phyloP scores from a whole-genome alignment of 2,113 vertebrate genomes.

The Nicator chloris region DNA sequence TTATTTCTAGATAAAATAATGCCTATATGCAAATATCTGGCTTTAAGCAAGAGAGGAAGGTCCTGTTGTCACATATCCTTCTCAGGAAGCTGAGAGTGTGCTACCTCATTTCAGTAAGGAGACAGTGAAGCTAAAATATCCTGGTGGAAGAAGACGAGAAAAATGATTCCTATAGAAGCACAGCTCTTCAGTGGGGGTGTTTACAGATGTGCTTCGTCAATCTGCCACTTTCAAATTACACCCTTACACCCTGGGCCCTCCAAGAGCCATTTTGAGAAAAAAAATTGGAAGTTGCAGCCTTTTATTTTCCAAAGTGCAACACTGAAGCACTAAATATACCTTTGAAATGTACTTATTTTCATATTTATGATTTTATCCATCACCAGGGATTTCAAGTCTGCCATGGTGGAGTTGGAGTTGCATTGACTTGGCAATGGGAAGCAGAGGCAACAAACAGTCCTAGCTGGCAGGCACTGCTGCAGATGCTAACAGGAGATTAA shows the following conservation, averaged over 20 bases:
- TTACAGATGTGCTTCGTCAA: background rate
- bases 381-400: background rate
- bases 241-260: background rate
- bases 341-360: background rate
- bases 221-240: background rate
- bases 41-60: background rate
- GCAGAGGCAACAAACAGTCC: background rate
- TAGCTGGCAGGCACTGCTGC: background rate
- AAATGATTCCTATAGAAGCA: background rate
- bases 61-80: background rate
- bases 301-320: background rate
- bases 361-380: background rate
- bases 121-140: background rate
- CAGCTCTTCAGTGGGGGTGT: background rate
- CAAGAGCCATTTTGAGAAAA: background rate
- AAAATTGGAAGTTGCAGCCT: background rate
- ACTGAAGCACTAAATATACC: background rate
- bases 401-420: background rate
- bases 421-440: background rate
- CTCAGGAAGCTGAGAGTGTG: background rate
- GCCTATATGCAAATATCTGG: background rate
- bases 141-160: background rate
- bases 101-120: background rate
- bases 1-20: background rate
- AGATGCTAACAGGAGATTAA: background rate